phyloP scores from a whole-genome alignment of 2,888 invertebrate species.

The Drosophila suboccidentalis region DNA sequence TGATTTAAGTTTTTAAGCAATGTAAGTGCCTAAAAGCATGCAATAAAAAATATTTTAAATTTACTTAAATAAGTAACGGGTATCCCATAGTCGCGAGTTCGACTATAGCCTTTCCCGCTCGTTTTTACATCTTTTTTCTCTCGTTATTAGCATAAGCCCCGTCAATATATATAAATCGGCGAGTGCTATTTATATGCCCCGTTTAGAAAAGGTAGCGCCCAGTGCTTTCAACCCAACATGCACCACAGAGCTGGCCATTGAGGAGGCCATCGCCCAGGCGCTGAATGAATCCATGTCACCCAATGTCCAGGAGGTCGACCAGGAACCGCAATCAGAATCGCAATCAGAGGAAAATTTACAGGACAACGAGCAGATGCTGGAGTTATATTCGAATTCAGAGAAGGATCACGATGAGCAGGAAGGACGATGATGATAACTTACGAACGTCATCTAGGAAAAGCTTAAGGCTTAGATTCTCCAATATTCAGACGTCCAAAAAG shows the following conservation, averaged over 20 bases:
- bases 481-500: not conserved
- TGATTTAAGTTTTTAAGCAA: too few species aligned
- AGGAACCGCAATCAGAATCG: not conserved
- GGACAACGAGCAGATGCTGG: not conserved
- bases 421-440: not conserved
- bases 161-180: conserved; percentile 17
- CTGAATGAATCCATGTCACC: not conserved
- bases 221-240: not conserved
- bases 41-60: too few species aligned
- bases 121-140: too few species aligned
- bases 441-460: too few species aligned
- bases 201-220: conserved; percentile 22
- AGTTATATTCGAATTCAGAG: not conserved
- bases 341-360: not conserved
- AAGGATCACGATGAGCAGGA: too few species aligned
- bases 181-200: conserved; percentile 30
- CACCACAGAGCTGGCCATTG: conserved; percentile 13
- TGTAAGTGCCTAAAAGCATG: too few species aligned
- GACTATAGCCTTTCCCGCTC: too few species aligned
- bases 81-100: too few species aligned
- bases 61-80: too few species aligned
- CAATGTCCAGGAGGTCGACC: not conserved
- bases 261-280: conserved; percentile 1
- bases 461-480: not conserved
- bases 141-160: conserved; percentile 16